Evolutionary conservation across 2,888 invertebrate genomes (phyloP), one percentile per base, ranked within the genome.

Genomic region (Ornithoptera priamus): DNA sequence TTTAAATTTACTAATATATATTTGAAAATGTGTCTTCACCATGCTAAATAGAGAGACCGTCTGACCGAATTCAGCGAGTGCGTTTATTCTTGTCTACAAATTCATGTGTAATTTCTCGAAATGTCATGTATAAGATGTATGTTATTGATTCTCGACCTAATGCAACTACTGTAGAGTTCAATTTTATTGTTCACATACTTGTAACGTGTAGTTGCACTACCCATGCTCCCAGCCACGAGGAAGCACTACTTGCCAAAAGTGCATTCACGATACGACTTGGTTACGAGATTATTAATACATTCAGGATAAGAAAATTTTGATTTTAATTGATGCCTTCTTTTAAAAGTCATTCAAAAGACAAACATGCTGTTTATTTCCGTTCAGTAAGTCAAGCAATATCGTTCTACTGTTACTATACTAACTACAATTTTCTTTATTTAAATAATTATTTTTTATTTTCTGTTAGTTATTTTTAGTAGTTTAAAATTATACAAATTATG

Each of bases 21-120:
- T 67, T 74, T 72, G 73, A 72, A 75, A 74, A 75, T 72, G 81
- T 84, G 84, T 83, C 87, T 82, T 83, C 72, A 72, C 88, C 77
- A 80, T 78, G 84, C 86, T 86, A 89, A 87, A 85, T 84, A 80
- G 87, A 86, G 85, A 80, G 79, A 78, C 75, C 79, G 77, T 88
- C 89, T 91, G 89, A 85, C 85, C 85, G 87, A 85, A 83, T 85
- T 87, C 81, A 85, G 74, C 80, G 76, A 77, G 75, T 82, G 78
- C 77, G 81, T 83, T 86, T 87, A 88, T 89, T 87, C 84, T 84
- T 77, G 86, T 86, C 84, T 82, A 76, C 80, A 83, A 84, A 84
- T 80, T 82, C 80, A 79, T 80, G 81, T 83, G 82, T 80, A 80
- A 80, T 78, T 79, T 80, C 80, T 79, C 78, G 78, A 90, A 90